phyloP scores from a whole-genome alignment of 2,797 vertebrate species.

The Dryobates pubescens region DNA sequence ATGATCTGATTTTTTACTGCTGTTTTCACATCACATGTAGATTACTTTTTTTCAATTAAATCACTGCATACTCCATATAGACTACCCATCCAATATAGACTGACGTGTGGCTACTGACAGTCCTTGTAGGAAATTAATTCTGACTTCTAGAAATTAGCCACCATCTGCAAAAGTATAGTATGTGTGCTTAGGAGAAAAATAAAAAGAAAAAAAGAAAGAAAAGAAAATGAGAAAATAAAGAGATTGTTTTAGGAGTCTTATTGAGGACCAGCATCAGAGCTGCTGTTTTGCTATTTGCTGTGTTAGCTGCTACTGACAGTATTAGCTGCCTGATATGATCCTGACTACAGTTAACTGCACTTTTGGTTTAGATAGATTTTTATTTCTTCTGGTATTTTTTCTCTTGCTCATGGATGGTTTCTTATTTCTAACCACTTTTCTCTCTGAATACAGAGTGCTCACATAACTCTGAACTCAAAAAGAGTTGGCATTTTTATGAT shows the following conservation, averaged over 20 bases:
- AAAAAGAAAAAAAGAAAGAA: not conserved
- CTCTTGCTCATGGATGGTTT: not conserved
- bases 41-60: not conserved
- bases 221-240: not conserved
- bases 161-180: not conserved
- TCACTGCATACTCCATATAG: not conserved
- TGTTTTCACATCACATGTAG: not conserved
- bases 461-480: not conserved
- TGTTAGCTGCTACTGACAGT: not conserved
- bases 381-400: not conserved
- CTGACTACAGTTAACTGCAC: not conserved
- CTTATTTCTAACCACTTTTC: not conserved
- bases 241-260: not conserved
- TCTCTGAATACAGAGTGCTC: not conserved
- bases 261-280: not conserved
- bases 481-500: not conserved
- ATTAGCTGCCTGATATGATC: not conserved
- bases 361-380: not conserved
- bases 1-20: not conserved
- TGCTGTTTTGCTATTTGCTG: not conserved
- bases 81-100: not conserved
- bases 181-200: not conserved
- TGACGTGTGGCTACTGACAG: not conserved
- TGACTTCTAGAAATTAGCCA: not conserved
- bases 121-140: not conserved